Conservation (phyloP, 37 sponge, comb jelly and placozoan species). For the Eunapius fragilis region DNA sequence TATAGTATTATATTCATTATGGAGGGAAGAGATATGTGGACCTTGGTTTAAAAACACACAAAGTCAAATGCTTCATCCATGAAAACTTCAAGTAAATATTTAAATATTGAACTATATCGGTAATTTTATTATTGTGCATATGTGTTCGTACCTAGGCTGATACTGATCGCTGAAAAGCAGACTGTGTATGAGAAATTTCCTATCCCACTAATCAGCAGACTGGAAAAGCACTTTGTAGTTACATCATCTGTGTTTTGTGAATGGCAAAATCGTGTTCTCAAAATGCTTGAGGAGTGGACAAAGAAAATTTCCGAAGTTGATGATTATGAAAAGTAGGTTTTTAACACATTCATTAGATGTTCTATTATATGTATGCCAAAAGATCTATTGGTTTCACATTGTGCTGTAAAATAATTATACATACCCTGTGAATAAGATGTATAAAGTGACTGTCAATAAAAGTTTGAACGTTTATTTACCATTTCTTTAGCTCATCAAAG, state of each 20-base stretch:
- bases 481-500: not conserved
- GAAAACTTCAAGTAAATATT: slow-evolving; percentile 49
- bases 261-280: slow-evolving; percentile 6
- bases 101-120: not conserved
- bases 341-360: not conserved
- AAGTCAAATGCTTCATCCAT: slow-evolving; percentile 74
- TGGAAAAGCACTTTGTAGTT: slow-evolving; percentile 80
- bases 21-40: slow-evolving; percentile 64
- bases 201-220: slow-evolving; percentile 76
- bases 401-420: too few species aligned
- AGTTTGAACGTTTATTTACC: not conserved
- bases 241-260: slow-evolving; percentile 46
- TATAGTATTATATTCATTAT: slow-evolving; percentile 51
- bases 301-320: not conserved
- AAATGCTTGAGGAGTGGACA: slow-evolving; percentile 26
- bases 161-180: slow-evolving; percentile 58
- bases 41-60: slow-evolving; percentile 69
- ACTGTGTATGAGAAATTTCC: slow-evolving; percentile 73
- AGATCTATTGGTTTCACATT: too few species aligned
- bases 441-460: not conserved
- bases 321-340: not conserved
- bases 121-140: not conserved
- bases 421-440: too few species aligned
- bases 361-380: not conserved
- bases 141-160: slow-evolving; percentile 34